Evolutionary conservation across 2,888 invertebrate species (phyloP), one percentile per base, ranked within the genome.

Genomic region (Hipparchia semele): DNA sequence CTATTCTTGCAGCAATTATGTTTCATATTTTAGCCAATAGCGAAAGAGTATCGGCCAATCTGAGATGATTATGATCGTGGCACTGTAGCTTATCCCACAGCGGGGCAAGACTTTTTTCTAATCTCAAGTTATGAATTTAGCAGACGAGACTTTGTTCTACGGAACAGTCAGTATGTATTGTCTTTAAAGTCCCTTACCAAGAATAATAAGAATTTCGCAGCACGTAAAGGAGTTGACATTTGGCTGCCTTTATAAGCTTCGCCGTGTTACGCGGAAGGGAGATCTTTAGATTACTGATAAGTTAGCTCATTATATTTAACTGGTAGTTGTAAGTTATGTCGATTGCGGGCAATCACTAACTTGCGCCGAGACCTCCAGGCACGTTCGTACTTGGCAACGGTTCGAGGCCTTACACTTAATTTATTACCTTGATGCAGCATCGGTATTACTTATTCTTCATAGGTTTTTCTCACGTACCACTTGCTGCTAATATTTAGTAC

Each of bases 271-370:
- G 59, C 68, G 73, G 70, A 72, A 73, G 61, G 23, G 68, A 76
- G 62, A 60, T 72, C 62, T 23, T 73, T 64, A 71, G 75, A 70
- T 72, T 66, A 67, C 65, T 69, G 74, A 76, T 75, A 76, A 75
- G 73, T 75, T 69, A 51, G 58, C 70, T 69, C 73, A 73, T 76
- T 74, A 75, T 73, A 76, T 76, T 74, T 70, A 76, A 74, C 74
- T 70, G 70, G 74, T 70, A 54, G 70, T 70, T 54, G 70, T 10
- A 68, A 76, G 70, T 74, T 73, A 75, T 73, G 75, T 75, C 68
- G 54, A 61, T 66, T 74, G 73, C 59, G 72, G 54, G 72, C 72
- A 68, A 74, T 74, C 72, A 62, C 68, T 74, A 74, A 72, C 62
- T 71, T 67, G 65, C 70, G 76, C 54, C 53, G 54, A 66, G 70